phyloP scores from a whole-genome alignment of 1,140 invertebrate genomes.

The Halyomorpha halys region DNA sequence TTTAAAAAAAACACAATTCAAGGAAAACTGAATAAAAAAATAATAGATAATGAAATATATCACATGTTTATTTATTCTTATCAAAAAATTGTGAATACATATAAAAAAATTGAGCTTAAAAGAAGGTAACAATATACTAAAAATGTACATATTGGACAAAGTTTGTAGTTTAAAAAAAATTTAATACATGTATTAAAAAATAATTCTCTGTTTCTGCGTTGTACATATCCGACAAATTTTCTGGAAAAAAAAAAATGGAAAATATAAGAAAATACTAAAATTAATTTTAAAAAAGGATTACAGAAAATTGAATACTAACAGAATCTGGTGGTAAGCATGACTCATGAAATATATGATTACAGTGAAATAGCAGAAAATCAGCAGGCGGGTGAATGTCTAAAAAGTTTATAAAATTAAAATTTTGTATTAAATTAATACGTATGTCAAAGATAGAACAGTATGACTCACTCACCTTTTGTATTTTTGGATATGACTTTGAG shows the following conservation, averaged over 20 bases:
- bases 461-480: constrained; percentile 31
- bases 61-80: constrained; percentile 7
- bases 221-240: constrained; percentile 14
- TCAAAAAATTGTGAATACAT: background rate
- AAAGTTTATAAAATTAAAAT: constrained; percentile 21
- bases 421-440: background rate
- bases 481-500: constrained; percentile 58
- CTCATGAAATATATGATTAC: constrained; percentile 81
- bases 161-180: background rate
- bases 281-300: background rate
- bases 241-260: constrained; percentile 8
- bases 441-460: background rate
- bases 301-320: constrained; percentile 11
- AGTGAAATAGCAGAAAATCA: constrained; percentile 73
- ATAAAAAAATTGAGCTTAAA: constrained; percentile 4
- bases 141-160: constrained; percentile 1
- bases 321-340: constrained; percentile 52
- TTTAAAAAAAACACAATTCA: too few relatives aligned
- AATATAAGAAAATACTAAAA: background rate
- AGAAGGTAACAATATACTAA: constrained; percentile 5
- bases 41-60: too few relatives aligned
- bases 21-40: too few relatives aligned
- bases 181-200: background rate
- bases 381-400: constrained; percentile 46
- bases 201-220: constrained; percentile 14